Base-by-base conservation (phyloP, 1,140 invertebrate species). In the Sycophila sp. region DNA sequence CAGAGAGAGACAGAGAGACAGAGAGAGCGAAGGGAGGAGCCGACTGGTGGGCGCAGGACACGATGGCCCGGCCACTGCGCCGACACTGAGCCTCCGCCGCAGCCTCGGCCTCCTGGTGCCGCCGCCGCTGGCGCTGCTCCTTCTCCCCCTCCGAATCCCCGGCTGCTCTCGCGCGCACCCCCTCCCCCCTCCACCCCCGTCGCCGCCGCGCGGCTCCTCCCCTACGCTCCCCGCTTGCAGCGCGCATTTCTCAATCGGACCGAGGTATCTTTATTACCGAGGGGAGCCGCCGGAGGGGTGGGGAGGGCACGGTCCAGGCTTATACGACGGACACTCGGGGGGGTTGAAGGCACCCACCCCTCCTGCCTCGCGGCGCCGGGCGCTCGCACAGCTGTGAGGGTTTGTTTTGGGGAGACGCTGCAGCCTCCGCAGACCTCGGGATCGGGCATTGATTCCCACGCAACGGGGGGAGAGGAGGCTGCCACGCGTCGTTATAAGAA, bases 41-140 rank as follows among this genome's bases (percentile, higher is more conserved):
- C n/a, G n/a, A n/a, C n/a, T n/a, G 26, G 30, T 64, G 34, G 68
- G 68, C 68, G 60, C 81, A 84, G 82, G 81, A 81, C 82, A 82
- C 81, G 80, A 82, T 83, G 81, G 82, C 85, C 85, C 85, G 84
- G 83, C 84, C 83, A 86, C 84, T 86, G 84, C 84, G 84, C 84
- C 84, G 83, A 80, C 83, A 86, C 83, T 86, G 83, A 85, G 79
- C 79, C 82, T 83, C 80, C 82, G 81, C 81, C 82, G 83, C 84
- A 85, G 83, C 84, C 81, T 82, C 83, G 81, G 80, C 78, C 80
- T 85, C 82, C 83, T 85, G 80, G 80, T 84, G 80, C 75, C 78
- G 68, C 69, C 66, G 11, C 47, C 28, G 22, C 45, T 51, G 53
- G n/a, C 15, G 53, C 58, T 45, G 28, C 28, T 55, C 63, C 68